A percentile compares a stretch with the other conserved stretches of the same genome.
phyloP scores from a whole-genome alignment of 35 echinoderm and acorn worm species.

The Acanthaster planci region DNA sequence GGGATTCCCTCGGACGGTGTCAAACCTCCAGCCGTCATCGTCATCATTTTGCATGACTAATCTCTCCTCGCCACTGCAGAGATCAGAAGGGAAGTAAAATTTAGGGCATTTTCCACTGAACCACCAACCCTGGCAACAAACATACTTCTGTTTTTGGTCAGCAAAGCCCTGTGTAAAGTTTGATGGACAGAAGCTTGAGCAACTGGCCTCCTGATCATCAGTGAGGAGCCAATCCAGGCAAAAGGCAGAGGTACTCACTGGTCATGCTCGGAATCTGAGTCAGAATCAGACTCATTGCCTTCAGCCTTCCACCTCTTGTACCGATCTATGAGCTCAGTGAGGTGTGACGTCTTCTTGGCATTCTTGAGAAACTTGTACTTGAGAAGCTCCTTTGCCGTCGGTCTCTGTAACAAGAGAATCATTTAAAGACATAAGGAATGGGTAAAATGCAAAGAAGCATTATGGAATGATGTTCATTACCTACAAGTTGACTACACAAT shows the following conservation, averaged over 20 bases:
- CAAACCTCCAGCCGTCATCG: constrained; percentile 27
- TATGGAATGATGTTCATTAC: background rate
- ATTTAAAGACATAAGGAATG: background rate
- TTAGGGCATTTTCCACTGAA: no score
- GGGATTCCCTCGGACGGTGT: constrained; percentile 45
- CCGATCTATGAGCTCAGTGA: constrained; percentile 81
- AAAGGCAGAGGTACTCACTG: background rate
- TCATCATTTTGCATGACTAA: background rate
- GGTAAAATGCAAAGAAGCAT: background rate
- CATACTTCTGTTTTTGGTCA: no score
- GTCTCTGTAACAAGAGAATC: constrained; percentile 54
- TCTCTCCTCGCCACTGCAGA: constrained; percentile 23
- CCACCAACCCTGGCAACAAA: no score
- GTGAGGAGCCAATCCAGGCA: no score
- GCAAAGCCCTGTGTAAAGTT: background rate
- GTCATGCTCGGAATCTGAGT: constrained; percentile 33
- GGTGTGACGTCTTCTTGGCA: constrained; percentile 85
- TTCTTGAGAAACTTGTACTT: constrained; percentile 90
- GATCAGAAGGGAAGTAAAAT: no score
- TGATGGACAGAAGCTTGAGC: no score
- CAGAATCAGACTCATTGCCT: constrained; percentile 56
- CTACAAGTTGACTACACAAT: no score
- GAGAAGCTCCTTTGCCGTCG: constrained; percentile 91
- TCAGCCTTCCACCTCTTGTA: constrained; percentile 82
- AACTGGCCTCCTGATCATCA: no score